Evolutionary conservation across 2,113 vertebrate species (phyloP), one percentile per base, ranked within the genome.

Genomic region (Girardinichthys multiradiatus): DNA sequence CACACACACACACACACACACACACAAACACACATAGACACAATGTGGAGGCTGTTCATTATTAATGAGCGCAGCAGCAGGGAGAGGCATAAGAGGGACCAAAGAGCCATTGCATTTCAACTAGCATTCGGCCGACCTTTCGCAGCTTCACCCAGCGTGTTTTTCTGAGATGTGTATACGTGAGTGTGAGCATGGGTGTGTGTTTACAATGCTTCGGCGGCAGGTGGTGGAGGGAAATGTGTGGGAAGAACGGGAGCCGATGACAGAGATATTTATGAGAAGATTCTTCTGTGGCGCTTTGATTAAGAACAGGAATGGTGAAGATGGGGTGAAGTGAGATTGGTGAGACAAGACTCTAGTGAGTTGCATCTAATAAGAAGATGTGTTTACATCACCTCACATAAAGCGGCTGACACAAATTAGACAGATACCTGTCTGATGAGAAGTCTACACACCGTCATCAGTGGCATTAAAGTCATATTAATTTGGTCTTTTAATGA

Each of bases 41-140:
- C 61, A 75, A 57, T 72, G 61, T 68, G 60, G 67, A 67, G 37
- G 33, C 35, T 59, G 57, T 92, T 81, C 79, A 92, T 92, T 88
- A 92, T 92, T 91, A 81, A 94, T 90, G 86, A 87, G 85, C 72
- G 51, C 82, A 87, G 79, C 88, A 82, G 84, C 42, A 17, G 77
- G 80, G 69, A 64, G 58, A 81, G 73, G 57, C 72, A 76, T 86
- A 77, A 84, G 76, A 87, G 82, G 68, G 80, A 71, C 68, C 72
- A 65, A 64, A 78, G 68, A 76, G 68, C 76, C 79, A 54, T 70
- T 28, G 1, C 67, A 77, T 72, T 29, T 17, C 87, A 82, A 81
- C 54, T 88, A 87, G 85, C 84, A 85, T 88, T 78, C 74, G 19
- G 63, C 74, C 84, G 81, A 92, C 90, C 86, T 91, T 89, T 91